Base-by-base conservation (phyloP, 2,888 invertebrate genomes). In the Fragum whitleyi region DNA sequence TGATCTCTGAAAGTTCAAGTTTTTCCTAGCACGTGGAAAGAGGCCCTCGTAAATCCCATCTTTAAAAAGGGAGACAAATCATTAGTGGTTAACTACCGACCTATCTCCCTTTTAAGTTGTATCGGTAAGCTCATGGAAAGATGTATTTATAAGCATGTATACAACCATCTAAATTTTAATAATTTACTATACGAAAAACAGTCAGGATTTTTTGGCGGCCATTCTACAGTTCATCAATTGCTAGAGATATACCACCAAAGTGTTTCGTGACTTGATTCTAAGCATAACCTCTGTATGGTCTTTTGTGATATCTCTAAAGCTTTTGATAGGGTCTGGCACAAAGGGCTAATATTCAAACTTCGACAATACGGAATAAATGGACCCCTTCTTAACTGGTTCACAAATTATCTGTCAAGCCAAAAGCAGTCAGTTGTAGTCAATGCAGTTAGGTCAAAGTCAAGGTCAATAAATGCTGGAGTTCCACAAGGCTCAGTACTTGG, bases 401-500 rank as follows among this genome's bases (percentile, higher is more conserved):
- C n/a, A n/a, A n/a, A n/a, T n/a, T n/a, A n/a, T n/a, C n/a, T n/a
- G n/a, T n/a, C n/a, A n/a, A n/a, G n/a, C n/a, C n/a, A n/a, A n/a
- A n/a, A n/a, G n/a, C n/a, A n/a, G n/a, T n/a, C n/a, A n/a, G n/a
- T n/a, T n/a, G 65, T 72, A 19, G 14, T 78, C 11, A 19, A 36
- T 1, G 39, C 53, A 21, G 21, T 42, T 42, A 5, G 5, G 0
- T 71, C 62, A 19, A 47, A 28, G 32, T 26, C 29, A n/a, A 55
- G 47, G 11, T 21, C 67, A 19, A 39, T 68, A 0, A 29, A 21
- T 14, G 62, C 61, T 16, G 62, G 67, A 39, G 68, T 80, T 6
- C 70, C 74, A 7, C 73, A 80, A 57, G 80, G 73, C 3, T 80
- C 80, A 9, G 65, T 65, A 2, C 42, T 65, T 5, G 69, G 79